These are phyloP conservation scores for Campoplex capitator DNA, from an alignment of 2,888 invertebrate species.

Conservation along the genomic window DNA sequence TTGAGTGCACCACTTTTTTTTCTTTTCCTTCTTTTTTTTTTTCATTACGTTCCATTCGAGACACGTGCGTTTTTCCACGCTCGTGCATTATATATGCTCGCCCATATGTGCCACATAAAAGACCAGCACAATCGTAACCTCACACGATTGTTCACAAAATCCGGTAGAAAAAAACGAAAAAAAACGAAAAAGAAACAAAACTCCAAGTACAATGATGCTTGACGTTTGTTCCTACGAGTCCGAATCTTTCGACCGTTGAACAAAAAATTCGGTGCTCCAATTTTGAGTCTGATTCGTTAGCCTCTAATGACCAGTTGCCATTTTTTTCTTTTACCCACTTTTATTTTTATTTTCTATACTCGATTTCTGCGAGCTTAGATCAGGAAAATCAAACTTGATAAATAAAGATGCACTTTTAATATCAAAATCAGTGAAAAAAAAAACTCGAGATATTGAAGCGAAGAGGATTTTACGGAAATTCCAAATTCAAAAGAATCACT, in stretches of 20 bases:
- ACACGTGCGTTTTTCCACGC: constrained; percentile 37
- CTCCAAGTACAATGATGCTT: constrained; percentile 9
- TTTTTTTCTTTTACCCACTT: not conserved
- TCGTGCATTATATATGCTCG: constrained; percentile 12
- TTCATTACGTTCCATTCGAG: constrained; percentile 9
- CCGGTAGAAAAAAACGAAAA: not conserved
- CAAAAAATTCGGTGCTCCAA: not conserved
- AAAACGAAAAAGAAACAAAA: not conserved
- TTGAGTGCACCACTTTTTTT: constrained; percentile 54
- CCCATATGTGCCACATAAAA: constrained; percentile 14
- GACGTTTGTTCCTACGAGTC: not conserved
- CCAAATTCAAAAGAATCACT: too few species aligned
- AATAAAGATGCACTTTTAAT: too few species aligned
- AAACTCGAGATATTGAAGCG: too few species aligned
- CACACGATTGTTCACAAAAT: constrained; percentile 36
- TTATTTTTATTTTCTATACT: not conserved
- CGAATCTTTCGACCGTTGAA: not conserved
- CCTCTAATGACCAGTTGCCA: not conserved
- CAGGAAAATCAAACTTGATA: too few species aligned
- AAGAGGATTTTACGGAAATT: too few species aligned
- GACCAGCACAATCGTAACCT: constrained; percentile 44
- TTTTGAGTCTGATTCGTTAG: not conserved
- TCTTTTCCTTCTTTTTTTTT: not conserved
- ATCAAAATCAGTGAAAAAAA: too few species aligned
- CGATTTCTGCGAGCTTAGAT: too few species aligned